Percentiles rank a stretch among this genome's conserved stretches.
phyloP scores from a whole-genome alignment of 2,888 invertebrate genomes.

The Ophion costatus region DNA sequence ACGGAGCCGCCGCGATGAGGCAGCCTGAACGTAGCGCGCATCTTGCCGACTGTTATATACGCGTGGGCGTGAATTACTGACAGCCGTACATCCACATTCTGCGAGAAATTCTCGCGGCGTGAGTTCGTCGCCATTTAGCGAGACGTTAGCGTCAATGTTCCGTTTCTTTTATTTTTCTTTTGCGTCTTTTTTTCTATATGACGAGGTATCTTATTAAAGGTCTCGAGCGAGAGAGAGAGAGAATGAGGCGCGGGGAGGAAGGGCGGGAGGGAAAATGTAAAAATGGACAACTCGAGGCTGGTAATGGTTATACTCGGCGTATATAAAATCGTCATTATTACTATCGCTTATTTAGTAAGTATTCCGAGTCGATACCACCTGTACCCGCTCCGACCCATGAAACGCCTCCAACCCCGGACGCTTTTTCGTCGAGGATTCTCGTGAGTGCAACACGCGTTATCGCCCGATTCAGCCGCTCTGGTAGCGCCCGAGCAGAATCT shows the following conservation, averaged over 20 bases:
- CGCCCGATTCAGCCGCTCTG: too few species aligned
- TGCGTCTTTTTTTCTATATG: conserved; percentile 15
- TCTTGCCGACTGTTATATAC: conserved; percentile 46
- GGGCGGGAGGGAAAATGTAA: too few species aligned
- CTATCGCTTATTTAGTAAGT: background rate
- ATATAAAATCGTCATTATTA: conserved; percentile 27
- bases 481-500: too few species aligned
- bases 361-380: too few species aligned
- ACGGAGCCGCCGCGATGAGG: conserved; percentile 52
- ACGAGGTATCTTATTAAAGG: conserved; percentile 5
- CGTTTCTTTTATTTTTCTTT: conserved; percentile 32
- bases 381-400: too few species aligned
- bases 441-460: background rate
- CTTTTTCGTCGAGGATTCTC: background rate
- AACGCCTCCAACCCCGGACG: background rate
- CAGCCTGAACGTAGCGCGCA: conserved; percentile 45
- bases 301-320: conserved; percentile 19
- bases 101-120: conserved; percentile 59
- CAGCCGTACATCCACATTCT: conserved; percentile 75
- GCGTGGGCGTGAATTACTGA: conserved; percentile 81
- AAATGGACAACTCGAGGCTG: too few species aligned
- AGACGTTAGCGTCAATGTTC: conserved; percentile 54
- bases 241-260: background rate
- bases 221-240: conserved; percentile 8
- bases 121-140: conserved; percentile 59